Conservation (phyloP, 2,113 vertebrate species). For the Oryzias melastigma region DNA sequence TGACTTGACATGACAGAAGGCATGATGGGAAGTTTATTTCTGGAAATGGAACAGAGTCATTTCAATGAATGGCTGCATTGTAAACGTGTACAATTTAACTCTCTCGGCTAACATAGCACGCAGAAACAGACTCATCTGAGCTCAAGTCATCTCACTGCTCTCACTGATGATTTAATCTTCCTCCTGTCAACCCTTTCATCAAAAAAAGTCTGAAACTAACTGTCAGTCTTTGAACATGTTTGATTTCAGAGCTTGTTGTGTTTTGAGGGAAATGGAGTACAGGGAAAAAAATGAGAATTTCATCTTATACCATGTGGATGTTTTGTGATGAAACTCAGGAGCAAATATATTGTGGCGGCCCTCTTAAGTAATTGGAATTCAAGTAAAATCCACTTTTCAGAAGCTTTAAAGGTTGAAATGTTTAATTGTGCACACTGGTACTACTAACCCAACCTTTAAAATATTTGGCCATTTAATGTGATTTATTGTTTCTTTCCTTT, state of each 20-base stretch:
- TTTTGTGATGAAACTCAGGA: constrained; percentile 13
- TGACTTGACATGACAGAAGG: constrained; percentile 33
- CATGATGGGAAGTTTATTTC: constrained; percentile 23
- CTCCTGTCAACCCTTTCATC: background rate
- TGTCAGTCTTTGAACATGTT: constrained; percentile 12
- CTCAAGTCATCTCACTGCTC: constrained; percentile 29
- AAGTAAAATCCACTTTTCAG: constrained; percentile 14
- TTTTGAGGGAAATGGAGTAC: constrained; percentile 13
- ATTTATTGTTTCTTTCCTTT: constrained; percentile 43
- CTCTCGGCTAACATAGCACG: constrained; percentile 58
- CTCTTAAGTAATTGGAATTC: constrained; percentile 2
- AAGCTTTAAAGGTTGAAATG: constrained; percentile 10
- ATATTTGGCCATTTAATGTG: constrained; percentile 54
- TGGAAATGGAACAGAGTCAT: constrained; percentile 31
- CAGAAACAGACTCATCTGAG: constrained; percentile 25
- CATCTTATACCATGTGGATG: constrained; percentile 2
- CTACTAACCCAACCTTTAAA: constrained; percentile 32
- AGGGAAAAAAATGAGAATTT: background rate
- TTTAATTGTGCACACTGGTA: constrained; percentile 29
- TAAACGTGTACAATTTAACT: constrained; percentile 46
- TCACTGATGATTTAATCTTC: constrained; percentile 22
- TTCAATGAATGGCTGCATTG: constrained; percentile 36
- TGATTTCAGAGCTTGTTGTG: constrained; percentile 9
- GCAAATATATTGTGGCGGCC: background rate
- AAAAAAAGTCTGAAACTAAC: constrained; percentile 13